Evolutionary conservation across 1,140 invertebrate genomes (phyloP), one percentile per base, ranked within the genome.

Genomic region (Sycophila sp.): DNA sequence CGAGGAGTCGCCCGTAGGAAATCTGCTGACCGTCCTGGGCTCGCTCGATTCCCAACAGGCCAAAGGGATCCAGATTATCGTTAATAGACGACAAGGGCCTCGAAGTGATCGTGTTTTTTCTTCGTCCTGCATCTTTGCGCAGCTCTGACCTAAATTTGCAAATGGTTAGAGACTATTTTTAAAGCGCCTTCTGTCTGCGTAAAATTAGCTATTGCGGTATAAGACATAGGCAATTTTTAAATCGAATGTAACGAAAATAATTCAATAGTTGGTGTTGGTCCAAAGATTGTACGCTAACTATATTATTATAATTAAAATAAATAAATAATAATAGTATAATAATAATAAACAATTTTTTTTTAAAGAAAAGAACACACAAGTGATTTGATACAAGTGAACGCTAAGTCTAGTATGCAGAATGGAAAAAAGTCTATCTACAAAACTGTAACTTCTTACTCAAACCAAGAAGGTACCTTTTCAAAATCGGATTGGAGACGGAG

Each of bases 1-100:
- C 90, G 69, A 97, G 85, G 55, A 96, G 85, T 79, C 94, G 91
- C 53, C 93, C 93, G 85, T 96, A 97, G 26, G 95, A 96, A 74
- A 96, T 92, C 84, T 94, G 93, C 86, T 88, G 93, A 69, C 94
- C 95, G 84, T 96, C 94, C 81, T 94, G 92, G 42, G 91, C 90
- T 83, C 89, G 89, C 79, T 95, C 93, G 67, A 96, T 89, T 42
- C 94, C 94, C 26, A 97, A 81, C 17, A 94, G 88, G 85, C 94
- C 91, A 85, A 94, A 94, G 13, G 94, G 92, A 88, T 96, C 95
- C 45, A 92, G 87, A 74, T 90, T 91, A 86, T 96, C 94, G 76
- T 91, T 94, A 30, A 95, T 93, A 5, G 93, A 88, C 24, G 94
- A 95, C 24, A 96, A 80, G 8, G 95, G 95, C 70, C 94, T 89